phyloP scores from a whole-genome alignment of 2,113 vertebrate genomes.

The Macquaria ambigua region DNA sequence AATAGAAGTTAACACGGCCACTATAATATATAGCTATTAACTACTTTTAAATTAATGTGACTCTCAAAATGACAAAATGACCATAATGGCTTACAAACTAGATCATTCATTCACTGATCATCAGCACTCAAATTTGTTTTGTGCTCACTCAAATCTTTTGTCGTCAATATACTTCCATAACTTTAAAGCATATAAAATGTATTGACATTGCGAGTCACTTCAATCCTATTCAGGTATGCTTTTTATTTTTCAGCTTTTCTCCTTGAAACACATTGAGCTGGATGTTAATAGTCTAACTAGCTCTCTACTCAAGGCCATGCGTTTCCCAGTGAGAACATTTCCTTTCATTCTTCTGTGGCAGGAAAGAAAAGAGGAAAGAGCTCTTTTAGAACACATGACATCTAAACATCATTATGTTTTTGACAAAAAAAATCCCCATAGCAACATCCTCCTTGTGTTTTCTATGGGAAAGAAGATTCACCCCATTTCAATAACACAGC shows the following conservation, averaged over 20 bases:
- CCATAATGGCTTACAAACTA: too few relatives aligned
- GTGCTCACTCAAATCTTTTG: background rate
- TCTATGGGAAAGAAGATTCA: conserved; percentile 56
- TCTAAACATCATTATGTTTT: conserved; percentile 71
- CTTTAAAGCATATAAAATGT: background rate
- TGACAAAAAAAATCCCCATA: conserved; percentile 64
- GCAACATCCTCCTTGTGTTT: conserved; percentile 62
- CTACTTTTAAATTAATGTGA: too few relatives aligned
- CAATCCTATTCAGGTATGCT: background rate
- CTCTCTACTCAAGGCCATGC: conserved; percentile 26
- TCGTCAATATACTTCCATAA: background rate
- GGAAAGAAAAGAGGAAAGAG: conserved; percentile 74
- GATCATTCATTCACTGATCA: too few relatives aligned
- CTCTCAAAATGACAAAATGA: too few relatives aligned
- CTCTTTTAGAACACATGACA: conserved; percentile 59
- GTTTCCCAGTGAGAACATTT: conserved; percentile 75
- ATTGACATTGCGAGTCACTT: background rate
- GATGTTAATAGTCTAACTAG: conserved; percentile 17
- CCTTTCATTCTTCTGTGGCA: conserved; percentile 78
- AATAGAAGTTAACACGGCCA: too few relatives aligned
- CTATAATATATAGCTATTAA: too few relatives aligned
- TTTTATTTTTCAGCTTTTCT: conserved; percentile 15
- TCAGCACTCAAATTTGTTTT: background rate
- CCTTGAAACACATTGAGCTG: conserved; percentile 47
- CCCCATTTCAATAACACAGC: conserved; percentile 43